Evolutionary conservation across 2,797 vertebrate genomes (phyloP).

Genomic region (Pseudocheirus occidentalis): DNA sequence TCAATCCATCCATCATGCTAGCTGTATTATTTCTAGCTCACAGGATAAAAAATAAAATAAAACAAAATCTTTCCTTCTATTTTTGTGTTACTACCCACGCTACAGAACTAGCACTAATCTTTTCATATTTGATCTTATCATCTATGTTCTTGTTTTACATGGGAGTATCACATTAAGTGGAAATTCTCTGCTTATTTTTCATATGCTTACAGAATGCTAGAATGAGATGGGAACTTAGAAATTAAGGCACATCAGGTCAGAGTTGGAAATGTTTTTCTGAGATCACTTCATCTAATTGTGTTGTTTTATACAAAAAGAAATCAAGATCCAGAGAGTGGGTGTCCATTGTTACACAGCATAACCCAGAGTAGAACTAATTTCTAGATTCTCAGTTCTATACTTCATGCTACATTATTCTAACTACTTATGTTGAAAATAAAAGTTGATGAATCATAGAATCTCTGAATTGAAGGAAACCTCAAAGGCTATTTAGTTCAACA

Average conservation of each 20-base stretch:
- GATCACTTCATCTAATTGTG: background rate
- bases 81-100: background rate
- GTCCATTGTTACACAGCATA: background rate
- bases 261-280: background rate
- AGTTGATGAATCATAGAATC: background rate
- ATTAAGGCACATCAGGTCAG: background rate
- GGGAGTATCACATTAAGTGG: background rate
- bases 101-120: background rate
- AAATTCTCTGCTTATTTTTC: background rate
- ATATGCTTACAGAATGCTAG: background rate
- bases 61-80: constrained; percentile 12
- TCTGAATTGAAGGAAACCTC: background rate
- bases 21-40: constrained; percentile 52
- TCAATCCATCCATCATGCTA: constrained; percentile 53
- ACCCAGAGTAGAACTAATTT: background rate
- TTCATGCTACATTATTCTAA: background rate
- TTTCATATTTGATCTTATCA: background rate
- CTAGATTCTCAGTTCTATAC: background rate
- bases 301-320: background rate
- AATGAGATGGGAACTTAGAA: background rate
- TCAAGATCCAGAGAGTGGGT: background rate
- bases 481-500: background rate
- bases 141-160: background rate
- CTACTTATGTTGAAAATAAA: background rate
- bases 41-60: constrained; percentile 14